Evolutionary conservation across 2,888 invertebrate species (phyloP).

Genomic region (Elegia similella): DNA sequence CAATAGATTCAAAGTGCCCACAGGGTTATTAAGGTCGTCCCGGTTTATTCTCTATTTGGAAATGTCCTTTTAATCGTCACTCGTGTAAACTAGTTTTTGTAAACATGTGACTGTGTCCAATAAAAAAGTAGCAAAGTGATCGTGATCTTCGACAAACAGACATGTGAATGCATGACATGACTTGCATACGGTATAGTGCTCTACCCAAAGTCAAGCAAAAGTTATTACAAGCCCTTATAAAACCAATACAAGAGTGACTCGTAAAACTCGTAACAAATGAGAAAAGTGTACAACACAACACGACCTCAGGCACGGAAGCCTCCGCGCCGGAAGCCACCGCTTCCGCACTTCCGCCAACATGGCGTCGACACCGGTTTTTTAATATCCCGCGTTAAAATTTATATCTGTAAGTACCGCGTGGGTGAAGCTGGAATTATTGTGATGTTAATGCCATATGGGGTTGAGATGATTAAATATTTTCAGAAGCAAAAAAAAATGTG

Average conservation of each 20-base stretch:
- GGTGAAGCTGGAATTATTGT: not conserved
- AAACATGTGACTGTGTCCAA: no score
- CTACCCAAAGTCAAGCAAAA: no score
- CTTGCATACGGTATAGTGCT: no score
- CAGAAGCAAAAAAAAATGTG: no score
- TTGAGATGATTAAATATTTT: no score
- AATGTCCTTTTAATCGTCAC: no score
- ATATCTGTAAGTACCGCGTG: not conserved
- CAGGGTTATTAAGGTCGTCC: not conserved
- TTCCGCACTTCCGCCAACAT: slow-evolving; percentile 22
- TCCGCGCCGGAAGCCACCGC: slow-evolving; percentile 17
- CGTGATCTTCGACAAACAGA: no score
- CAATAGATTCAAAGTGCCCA: slow-evolving; percentile 2
- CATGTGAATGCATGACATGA: no score
- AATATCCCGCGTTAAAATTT: slow-evolving; percentile 11
- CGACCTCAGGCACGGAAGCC: slow-evolving; percentile 3
- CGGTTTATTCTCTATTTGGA: not conserved
- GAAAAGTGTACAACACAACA: not conserved
- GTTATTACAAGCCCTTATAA: no score
- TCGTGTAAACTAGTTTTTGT: no score
- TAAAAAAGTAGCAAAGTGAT: no score
- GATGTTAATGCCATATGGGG: not conserved
- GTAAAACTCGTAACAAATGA: not conserved
- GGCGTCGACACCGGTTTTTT: slow-evolving; percentile 19
- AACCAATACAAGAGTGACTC: no score